These are phyloP conservation scores for Toxotes jaculatrix DNA, from an alignment of 2,113 vertebrate species.

Conservation along the genomic window DNA sequence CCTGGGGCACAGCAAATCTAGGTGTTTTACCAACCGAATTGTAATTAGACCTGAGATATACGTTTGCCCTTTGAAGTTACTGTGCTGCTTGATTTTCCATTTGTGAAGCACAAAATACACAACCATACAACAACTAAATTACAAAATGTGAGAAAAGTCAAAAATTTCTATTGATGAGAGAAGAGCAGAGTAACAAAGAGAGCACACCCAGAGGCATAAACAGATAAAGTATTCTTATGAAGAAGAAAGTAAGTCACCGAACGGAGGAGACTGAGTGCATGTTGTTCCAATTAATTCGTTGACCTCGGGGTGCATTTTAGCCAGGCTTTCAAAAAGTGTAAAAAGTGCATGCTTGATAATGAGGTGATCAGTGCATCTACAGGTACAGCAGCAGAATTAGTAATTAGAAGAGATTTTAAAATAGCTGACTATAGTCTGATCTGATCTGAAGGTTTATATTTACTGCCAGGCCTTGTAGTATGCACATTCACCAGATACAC, in stretches of 20 bases:
- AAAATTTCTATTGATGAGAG: neutral
- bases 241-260: neutral
- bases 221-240: neutral
- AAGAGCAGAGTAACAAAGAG: neutral
- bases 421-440: neutral
- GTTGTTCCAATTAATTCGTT: neutral
- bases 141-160: neutral
- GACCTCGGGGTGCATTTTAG: neutral
- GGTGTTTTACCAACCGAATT: no score
- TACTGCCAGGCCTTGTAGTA: slow-evolving; percentile 13
- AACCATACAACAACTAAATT: neutral
- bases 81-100: neutral
- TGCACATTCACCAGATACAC: slow-evolving; percentile 30
- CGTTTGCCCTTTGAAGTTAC: no score
- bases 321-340: neutral
- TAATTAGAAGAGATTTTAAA: slow-evolving; percentile 9
- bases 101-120: neutral
- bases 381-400: neutral
- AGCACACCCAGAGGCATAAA: neutral
- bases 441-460: slow-evolving; percentile 11
- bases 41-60: no score
- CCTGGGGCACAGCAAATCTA: no score
- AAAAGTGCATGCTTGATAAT: neutral
- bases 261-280: neutral
- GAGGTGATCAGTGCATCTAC: neutral